phyloP scores from a whole-genome alignment of 2,888 invertebrate genomes.

The Drosophila hamatofila region DNA sequence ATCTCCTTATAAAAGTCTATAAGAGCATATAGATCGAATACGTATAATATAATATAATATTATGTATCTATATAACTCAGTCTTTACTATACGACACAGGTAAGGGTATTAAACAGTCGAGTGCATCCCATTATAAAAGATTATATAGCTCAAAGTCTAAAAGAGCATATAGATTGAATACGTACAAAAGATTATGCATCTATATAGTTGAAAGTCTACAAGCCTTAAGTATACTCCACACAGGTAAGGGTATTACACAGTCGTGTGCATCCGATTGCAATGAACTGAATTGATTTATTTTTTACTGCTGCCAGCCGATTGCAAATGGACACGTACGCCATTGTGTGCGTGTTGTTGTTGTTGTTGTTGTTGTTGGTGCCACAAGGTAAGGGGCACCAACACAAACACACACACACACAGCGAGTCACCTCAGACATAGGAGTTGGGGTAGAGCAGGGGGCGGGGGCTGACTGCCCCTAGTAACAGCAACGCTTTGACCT shows the following conservation, averaged over 20 bases:
- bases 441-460: not conserved
- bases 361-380: too few relatives aligned
- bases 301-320: slow-evolving; percentile 15
- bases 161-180: not conserved
- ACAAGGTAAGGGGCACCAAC: not conserved
- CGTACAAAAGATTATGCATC: not conserved
- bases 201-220: not conserved
- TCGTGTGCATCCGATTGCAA: not conserved
- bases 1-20: too few relatives aligned
- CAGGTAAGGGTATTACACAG: not conserved
- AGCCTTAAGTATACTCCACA: too few relatives aligned
- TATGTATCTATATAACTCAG: too few relatives aligned
- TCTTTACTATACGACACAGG: too few relatives aligned
- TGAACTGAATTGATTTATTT: slow-evolving; percentile 4
- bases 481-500: not conserved
- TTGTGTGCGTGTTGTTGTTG: slow-evolving; percentile 19
- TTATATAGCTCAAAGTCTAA: too few relatives aligned
- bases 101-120: too few relatives aligned
- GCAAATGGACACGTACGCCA: slow-evolving; percentile 43
- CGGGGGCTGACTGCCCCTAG: not conserved
- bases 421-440: slow-evolving; percentile 5
- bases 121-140: too few relatives aligned
- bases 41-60: too few relatives aligned
- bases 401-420: slow-evolving; percentile 4
- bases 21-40: too few relatives aligned